A percentile compares a stretch with the other conserved stretches of the same genome.
Evolutionary conservation across 2,888 invertebrate species (phyloP).

Genomic region (Choreutis nemorana): DNA sequence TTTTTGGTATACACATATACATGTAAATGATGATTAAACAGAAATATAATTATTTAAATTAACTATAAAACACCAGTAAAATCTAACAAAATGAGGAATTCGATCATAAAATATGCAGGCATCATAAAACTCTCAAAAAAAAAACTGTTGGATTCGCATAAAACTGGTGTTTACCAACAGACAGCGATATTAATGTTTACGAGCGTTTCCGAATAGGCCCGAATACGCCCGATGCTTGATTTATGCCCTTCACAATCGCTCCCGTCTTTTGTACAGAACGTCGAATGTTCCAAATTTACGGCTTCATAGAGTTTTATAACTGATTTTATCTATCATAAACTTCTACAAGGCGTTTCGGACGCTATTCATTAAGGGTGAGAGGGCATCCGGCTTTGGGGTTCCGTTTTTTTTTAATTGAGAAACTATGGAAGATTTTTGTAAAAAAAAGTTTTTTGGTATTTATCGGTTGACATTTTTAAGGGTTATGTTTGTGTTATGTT

Average conservation of each 20-base stretch:
- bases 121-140: conserved; percentile 27
- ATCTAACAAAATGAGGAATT: no score
- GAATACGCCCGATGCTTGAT: conserved; percentile 45
- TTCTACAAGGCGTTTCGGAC: conserved; percentile 46
- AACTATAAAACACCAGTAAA: no score
- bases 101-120: background rate
- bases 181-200: conserved; percentile 45
- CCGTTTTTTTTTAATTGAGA: background rate
- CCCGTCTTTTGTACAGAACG: conserved; percentile 46
- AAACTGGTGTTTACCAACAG: conserved; percentile 55
- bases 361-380: conserved; percentile 34
- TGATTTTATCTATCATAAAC: conserved; percentile 60
- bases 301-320: conserved; percentile 57
- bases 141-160: conserved; percentile 40
- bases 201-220: conserved; percentile 39
- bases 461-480: no score
- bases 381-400: conserved; percentile 10
- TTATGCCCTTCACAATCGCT: conserved; percentile 51
- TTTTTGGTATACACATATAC: no score
- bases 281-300: conserved; percentile 53
- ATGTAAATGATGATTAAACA: no score
- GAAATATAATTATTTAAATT: no score
- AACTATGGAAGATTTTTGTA: no score
- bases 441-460: no score
- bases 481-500: no score